Evolutionary conservation across 1,140 invertebrate genomes (phyloP), one percentile per base, ranked within the genome.

Genomic region (Goniozus legneri): DNA sequence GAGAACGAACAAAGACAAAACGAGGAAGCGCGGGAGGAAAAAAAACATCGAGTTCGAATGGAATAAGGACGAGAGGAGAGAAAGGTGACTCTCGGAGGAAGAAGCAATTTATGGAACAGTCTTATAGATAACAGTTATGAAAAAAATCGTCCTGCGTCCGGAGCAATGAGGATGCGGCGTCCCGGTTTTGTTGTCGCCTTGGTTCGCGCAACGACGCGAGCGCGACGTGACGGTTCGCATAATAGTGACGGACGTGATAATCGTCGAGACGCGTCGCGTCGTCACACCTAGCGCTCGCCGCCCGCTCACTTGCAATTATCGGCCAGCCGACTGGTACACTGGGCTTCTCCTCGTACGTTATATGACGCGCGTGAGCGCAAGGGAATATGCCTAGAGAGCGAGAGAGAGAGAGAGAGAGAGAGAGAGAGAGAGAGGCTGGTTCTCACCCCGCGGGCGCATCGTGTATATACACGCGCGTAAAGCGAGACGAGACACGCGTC

Each of bases 241-340:
- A 69, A 66, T 69, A 59, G 59, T 64, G 63, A 67, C 65, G 56
- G 66, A 69, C 66, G 53, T 50, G 56, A 66, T 69, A 69, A 69
- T 67, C 62, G 59, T 43, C 53, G 51, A 55, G 54, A 62, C 47
- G 59, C 53, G 53, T 50, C 44, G n/a, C n/a, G 54, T 42, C 56
- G 55, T 61, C 55, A 55, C 55, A 60, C 55, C 40, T 49, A 42
- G 49, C 44, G 50, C 44, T 8, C 20, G 35, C 22, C 38, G 40
- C 37, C 36, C 37, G 46, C 18, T 58, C 54, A 33, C 50, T 53
- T 50, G 34, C 43, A 57, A 58, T 58, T 57, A 58, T 58, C 50
- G 37, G 27, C 24, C 33, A 24, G 43, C 32, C 46, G 43, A 56
- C 37, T 8, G 7, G 14, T 13, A 33, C 32, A 14, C 32, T 10